Evolutionary conservation across 2,888 invertebrate genomes (phyloP), one percentile per base, ranked within the genome.

Genomic region (Lottia gigantea): DNA sequence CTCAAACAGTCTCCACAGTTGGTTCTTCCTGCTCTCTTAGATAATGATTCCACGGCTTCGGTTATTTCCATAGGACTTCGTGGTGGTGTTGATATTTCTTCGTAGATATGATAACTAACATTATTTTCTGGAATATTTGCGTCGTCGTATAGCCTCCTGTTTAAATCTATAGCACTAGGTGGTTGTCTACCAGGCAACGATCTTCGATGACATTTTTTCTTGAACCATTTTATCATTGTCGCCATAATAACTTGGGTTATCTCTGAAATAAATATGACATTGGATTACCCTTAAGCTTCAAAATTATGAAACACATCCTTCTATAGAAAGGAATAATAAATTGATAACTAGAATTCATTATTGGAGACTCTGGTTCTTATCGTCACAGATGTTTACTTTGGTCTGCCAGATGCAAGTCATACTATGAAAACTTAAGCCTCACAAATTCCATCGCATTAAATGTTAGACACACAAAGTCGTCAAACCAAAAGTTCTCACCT

Each of bases 221-320:
- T 55, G 14, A 55, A 23, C 55, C 55, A 55, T 55, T 55, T 55
- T 23, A 55, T 55, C 55, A 55, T 55, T 19, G 55, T 55, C 11
- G 55, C 55, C 55, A 55, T 55, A 3, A 19, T 40, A 40, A 40
- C 40, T 40, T 40, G 40, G 6, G 1, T 40, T 11, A 40, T 6
- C 2, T 40, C 40, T 40, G 40, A 8, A 40, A n/a, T n/a, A 40
- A 40, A 40, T 40, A 40, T 31, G 6, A 31, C 40, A 40, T 40
- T 8, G 7, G 11, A 6, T 40, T 40, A 40, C 6, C 6, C 1
- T 8, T 40, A 8, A 40, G 40, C 11, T 40, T 40, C 1, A 40
- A 11, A 40, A 40, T 8, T 1, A 6, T 6, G 11, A 40, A 40
- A 40, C 40, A 40, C 11, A 8, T 6, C 40, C 2, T 31, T 31